Conservation (phyloP, 1,140 invertebrate species). For the Saxidomus purpurata region DNA sequence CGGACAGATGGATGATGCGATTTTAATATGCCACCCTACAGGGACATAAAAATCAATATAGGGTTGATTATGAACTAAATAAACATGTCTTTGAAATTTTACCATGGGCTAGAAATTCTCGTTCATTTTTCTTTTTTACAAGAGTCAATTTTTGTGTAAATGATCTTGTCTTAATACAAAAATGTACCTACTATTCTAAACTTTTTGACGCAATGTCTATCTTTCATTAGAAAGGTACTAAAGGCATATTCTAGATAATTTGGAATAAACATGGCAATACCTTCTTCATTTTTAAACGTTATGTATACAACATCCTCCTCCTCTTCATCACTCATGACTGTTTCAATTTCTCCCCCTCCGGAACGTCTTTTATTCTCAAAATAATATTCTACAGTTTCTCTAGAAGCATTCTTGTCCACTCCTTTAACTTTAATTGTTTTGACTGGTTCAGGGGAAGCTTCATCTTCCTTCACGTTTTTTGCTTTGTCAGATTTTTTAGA, state of each 20-base stretch:
- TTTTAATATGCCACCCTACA: too few species aligned
- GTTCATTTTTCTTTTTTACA: too few species aligned
- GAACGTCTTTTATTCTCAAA: slow-evolving; percentile 67
- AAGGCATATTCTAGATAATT: too few species aligned
- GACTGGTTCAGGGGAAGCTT: not conserved
- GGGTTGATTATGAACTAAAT: too few species aligned
- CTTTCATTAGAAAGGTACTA: not conserved
- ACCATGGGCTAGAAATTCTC: too few species aligned
- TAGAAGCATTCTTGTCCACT: not conserved
- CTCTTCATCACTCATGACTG: not conserved
- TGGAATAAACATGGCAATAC: too few species aligned
- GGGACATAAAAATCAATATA: too few species aligned
- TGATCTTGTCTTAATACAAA: not conserved
- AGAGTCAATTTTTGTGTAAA: not conserved
- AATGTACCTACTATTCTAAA: not conserved
- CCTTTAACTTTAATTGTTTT: not conserved
- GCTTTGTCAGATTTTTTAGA: not conserved
- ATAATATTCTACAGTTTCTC: slow-evolving; percentile 36
- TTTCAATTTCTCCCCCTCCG: slow-evolving; percentile 56
- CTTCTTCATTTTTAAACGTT: slow-evolving; percentile 10
- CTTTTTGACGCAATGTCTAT: not conserved
- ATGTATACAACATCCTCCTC: slow-evolving; percentile 40
- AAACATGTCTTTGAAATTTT: too few species aligned
- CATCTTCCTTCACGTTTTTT: not conserved
- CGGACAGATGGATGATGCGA: too few species aligned